Evolutionary conservation across 53 echinoderm and acorn worm species (phyloP), one percentile per base, ranked within the genome.

Genomic region (Arbacia lixula): DNA sequence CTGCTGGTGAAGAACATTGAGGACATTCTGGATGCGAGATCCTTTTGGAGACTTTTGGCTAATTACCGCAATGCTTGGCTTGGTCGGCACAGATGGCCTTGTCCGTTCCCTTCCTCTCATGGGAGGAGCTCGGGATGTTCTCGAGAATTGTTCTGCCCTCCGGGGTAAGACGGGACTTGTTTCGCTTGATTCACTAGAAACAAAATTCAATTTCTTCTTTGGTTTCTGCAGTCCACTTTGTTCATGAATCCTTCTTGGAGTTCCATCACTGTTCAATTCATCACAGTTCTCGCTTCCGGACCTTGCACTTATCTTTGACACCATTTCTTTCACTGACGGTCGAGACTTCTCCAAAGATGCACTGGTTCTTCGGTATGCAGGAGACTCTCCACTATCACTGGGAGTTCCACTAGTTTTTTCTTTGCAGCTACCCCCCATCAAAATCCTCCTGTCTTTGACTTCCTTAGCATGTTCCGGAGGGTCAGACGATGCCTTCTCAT

Each of bases 21-120:
- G 52, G 43, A 87, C 56, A 30, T 87, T 88, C 57, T 88, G 88
- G 24, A 88, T n/a, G 32, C 60, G 88, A 16, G 88, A 88, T 36
- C 88, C 88, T 28, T 49, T 20, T 5, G 72, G 72, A 17, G 61
- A 49, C 12, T 83, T 84, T 54, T 28, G 24, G 38, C 55, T 27
- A 10, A 21, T 25, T 36, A 33, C 17, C 19, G 43, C 42, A 20
- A 29, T 84, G 28, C 53, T 73, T 16, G 72, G 65, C 39, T 81
- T 81, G 25, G 64, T 12, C 4, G 39, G 38, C 5, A 27, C 25
- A 17, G 63, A 28, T 33, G 81, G 63, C 12, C 32, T 81, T 60
- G 42, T 9, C 42, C 64, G 40, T 40, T 81, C 81, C 30, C 81
- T 39, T 2, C 63, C 50, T 63, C 81, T 40, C 0, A 43, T 42